Base-by-base conservation (phyloP, 2,888 invertebrate species). In the Smittia sp. region DNA sequence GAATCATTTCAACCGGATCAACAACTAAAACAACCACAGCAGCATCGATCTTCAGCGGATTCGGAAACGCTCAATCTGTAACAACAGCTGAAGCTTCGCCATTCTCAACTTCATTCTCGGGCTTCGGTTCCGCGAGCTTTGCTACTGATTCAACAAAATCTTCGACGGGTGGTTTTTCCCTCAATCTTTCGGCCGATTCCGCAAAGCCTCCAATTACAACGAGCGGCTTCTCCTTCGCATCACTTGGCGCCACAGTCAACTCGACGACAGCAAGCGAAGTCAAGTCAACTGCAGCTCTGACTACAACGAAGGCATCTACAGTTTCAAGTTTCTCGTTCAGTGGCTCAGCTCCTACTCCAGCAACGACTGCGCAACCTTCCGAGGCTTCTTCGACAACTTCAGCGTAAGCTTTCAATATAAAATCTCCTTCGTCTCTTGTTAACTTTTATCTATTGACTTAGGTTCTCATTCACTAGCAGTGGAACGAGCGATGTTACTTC, bases 401-500 rank as follows among this genome's bases (percentile, higher is more conserved):
- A 20, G 7, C 52, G 69, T 70, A 70, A 70, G 69, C 54, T 25
- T 52, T 25, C 46, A 46, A 46, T 2, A 46, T 46, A 3, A n/a
- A 11, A 46, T 38, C 38, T 38, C 11, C 11, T 38, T 38, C 11
- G 38, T 38, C 38, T 9, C 38, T 9, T 38, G 38, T 38, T 38
- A 11, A 38, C 24, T 11, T 63, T 63, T 27, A n/a, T 63, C 63
- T 27, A 3, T 67, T 9, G 3, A 18, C 15, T 13, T 22, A 72
- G 72, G 13, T 72, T 72, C 15, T 72, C 72, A 1, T 72, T 72
- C 25, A 27, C 72, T n/a, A 72, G 20, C 18, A 27, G 24, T 18
- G 58, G 27, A 68, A 9, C 68, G 11, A 15, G 24, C 4, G 1
- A n/a, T 7, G 68, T 13, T 4, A 18, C 46, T 25, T 1, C 46